Percentiles rank a stretch among this genome's conserved stretches.
Evolutionary conservation across 2,113 vertebrate species (phyloP).

Genomic region (Pluvialis apricaria): DNA sequence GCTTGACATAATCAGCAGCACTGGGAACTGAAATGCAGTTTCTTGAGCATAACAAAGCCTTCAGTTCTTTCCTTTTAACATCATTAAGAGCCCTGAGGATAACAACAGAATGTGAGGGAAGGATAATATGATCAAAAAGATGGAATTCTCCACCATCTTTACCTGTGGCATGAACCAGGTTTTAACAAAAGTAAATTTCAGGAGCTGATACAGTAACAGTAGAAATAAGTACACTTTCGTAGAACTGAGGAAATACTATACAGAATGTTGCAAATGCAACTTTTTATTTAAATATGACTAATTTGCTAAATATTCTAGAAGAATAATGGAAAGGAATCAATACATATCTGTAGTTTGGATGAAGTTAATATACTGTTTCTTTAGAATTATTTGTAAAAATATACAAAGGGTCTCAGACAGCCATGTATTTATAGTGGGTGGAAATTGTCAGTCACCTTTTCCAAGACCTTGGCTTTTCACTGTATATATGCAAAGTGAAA

Average conservation of each 20-base stretch:
- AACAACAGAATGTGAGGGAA: background rate
- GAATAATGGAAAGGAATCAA: background rate
- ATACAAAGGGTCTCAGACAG: background rate
- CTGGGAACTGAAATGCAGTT: background rate
- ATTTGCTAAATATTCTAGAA: constrained; percentile 6
- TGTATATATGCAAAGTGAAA: background rate
- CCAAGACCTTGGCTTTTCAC: background rate
- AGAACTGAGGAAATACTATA: background rate
- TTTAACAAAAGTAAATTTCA: background rate
- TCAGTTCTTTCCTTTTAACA: constrained; percentile 1
- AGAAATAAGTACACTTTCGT: background rate
- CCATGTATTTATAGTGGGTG: background rate
- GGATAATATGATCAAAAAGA: background rate
- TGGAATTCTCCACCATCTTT: background rate
- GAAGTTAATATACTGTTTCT: background rate
- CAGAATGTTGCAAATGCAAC: background rate
- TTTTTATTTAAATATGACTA: background rate
- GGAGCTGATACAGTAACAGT: background rate
- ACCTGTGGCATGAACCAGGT: background rate
- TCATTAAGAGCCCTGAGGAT: constrained; percentile 1
- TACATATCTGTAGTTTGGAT: background rate
- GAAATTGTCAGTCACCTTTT: background rate
- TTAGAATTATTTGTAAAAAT: background rate
- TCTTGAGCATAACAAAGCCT: background rate
- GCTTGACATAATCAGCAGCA: background rate